phyloP scores from a whole-genome alignment of 2,797 vertebrate species.

The Sebastolobus altivelis region DNA sequence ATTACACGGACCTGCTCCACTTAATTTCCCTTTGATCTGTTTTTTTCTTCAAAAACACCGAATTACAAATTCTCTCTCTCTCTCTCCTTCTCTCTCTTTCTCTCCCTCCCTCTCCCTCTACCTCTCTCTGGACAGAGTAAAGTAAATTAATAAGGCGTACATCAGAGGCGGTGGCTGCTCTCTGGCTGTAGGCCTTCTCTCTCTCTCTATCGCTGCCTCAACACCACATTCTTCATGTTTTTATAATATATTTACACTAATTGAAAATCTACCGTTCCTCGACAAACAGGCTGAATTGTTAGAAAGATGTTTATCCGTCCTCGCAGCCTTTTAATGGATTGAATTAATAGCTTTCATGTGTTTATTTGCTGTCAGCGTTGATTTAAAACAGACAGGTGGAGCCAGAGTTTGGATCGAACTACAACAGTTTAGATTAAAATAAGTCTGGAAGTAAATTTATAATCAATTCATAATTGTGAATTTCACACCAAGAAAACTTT shows the following conservation, averaged over 20 bases:
- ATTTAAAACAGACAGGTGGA: conserved; percentile 10
- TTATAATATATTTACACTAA: conserved; percentile 41
- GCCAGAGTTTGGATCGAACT: not conserved
- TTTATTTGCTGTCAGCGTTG: not conserved
- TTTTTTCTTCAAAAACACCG: conserved; percentile 48
- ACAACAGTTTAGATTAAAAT: not conserved
- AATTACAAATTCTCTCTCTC: conserved; percentile 53
- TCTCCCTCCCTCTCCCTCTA: not conserved
- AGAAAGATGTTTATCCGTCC: not conserved
- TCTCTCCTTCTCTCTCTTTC: not conserved
- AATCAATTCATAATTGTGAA: not conserved
- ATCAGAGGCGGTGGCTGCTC: conserved; percentile 33
- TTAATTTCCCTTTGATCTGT: conserved; percentile 82
- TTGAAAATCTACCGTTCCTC: conserved; percentile 38
- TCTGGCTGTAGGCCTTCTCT: conserved; percentile 30
- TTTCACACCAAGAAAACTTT: conserved; percentile 2
- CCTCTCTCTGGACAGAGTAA: conserved; percentile 34
- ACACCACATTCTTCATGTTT: conserved; percentile 21
- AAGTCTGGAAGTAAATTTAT: not conserved
- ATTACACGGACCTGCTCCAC: conserved; percentile 78
- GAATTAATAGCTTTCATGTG: conserved; percentile 15
- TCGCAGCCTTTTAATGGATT: not conserved
- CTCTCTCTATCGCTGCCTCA: not conserved
- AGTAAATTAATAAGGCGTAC: conserved; percentile 45
- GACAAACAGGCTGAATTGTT: conserved; percentile 38